A percentile compares a stretch with the other conserved stretches of the same genome.
Conservation (phyloP, 2,888 invertebrate genomes). For the Sicus ferrugineus region DNA sequence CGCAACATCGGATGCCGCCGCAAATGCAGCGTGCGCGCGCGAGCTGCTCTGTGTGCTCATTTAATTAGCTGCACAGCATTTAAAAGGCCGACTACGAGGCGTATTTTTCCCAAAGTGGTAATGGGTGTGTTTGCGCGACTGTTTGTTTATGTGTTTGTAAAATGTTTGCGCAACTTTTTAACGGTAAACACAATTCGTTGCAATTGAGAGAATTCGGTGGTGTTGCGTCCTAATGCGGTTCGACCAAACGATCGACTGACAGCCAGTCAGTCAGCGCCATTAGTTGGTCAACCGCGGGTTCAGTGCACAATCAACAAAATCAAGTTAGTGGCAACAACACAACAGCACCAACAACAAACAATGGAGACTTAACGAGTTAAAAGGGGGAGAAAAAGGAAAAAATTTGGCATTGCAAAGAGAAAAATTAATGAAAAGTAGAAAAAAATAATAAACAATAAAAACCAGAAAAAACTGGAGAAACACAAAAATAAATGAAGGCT, state of each 20-base stretch:
- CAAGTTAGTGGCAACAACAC: not conserved
- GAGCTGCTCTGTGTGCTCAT: conserved; percentile 17
- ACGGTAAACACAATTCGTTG: conserved; percentile 11
- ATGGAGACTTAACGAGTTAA: too few relatives aligned
- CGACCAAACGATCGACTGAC: not conserved
- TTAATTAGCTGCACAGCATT: conserved; percentile 24
- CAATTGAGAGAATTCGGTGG: conserved; percentile 17
- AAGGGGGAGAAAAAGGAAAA: too few relatives aligned
- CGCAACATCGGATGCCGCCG: conserved; percentile 4
- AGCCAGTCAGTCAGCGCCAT: not conserved
- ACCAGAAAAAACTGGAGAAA: not conserved
- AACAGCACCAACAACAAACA: not conserved
- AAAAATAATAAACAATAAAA: not conserved
- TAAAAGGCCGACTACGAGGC: not conserved
- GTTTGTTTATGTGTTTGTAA: conserved; percentile 8
- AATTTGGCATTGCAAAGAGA: too few relatives aligned
- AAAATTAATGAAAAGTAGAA: not conserved
- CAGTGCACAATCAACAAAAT: not conserved
- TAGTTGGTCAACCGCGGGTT: conserved; percentile 19
- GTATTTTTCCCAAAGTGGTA: not conserved
- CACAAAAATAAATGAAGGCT: too few relatives aligned
- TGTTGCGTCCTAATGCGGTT: conserved; percentile 6
- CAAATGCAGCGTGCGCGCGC: not conserved
- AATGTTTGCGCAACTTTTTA: not conserved
- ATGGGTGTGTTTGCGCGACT: not conserved